Conservation (phyloP, 2,797 vertebrate genomes). For the Emydoidea blandingii region DNA sequence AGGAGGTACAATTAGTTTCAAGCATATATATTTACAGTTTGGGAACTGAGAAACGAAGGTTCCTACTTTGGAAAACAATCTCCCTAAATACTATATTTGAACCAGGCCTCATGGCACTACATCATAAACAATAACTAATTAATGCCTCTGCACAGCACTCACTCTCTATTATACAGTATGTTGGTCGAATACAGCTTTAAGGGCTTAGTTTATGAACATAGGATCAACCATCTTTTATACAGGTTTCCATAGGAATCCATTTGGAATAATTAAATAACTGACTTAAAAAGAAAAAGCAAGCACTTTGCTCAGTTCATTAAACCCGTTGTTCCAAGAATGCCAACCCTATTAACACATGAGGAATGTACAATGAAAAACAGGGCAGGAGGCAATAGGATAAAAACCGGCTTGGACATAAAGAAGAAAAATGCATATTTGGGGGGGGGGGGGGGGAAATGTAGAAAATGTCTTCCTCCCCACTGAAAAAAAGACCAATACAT, state of each 20-base stretch:
- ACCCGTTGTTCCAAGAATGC: background rate
- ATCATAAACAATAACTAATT: background rate
- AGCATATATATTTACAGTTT: background rate
- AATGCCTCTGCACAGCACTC: background rate
- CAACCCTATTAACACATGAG: background rate
- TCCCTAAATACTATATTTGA: background rate
- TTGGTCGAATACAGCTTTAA: background rate
- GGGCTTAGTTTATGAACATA: background rate
- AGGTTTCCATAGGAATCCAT: slow-evolving; percentile 69
- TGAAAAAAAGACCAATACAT: background rate
- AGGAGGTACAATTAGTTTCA: background rate
- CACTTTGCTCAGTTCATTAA: background rate
- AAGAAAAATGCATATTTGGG: background rate
- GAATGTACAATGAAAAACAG: background rate
- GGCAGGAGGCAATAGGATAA: background rate
- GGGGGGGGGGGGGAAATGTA: too few species aligned
- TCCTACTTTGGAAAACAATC: background rate
- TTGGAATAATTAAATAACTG: slow-evolving; percentile 57
- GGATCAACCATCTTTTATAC: slow-evolving; percentile 11
- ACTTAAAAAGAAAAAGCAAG: background rate
- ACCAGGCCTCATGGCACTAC: background rate
- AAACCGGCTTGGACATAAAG: background rate
- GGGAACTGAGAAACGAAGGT: background rate
- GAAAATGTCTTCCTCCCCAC: background rate
- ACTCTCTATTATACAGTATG: background rate